These are phyloP conservation scores for Boloria selene DNA, from an alignment of 2,888 invertebrate genomes.

Conservation along the genomic window DNA sequence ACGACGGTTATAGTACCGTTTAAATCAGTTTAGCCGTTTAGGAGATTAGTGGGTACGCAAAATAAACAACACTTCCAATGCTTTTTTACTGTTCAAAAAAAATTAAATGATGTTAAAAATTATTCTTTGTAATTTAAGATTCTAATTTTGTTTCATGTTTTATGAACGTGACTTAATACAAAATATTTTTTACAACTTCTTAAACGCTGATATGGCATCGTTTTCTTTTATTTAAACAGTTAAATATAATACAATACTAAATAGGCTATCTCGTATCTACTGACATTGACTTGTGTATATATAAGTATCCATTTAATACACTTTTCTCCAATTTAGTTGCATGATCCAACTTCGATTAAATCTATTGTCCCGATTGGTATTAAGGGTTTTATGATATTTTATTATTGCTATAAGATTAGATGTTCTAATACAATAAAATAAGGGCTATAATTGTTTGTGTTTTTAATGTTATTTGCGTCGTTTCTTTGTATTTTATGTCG, in stretches of 20 bases:
- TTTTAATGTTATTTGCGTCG: slow-evolving; percentile 21
- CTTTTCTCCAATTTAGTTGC: slow-evolving; percentile 33
- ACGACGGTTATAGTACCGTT: too few relatives aligned
- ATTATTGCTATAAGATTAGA: slow-evolving; percentile 18
- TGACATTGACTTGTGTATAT: slow-evolving; percentile 46
- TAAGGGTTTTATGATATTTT: slow-evolving; percentile 38
- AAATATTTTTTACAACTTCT: too few relatives aligned
- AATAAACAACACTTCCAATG: slow-evolving; percentile 3
- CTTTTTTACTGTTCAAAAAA: too few relatives aligned
- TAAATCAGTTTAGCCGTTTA: too few relatives aligned
- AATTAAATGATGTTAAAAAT: too few relatives aligned
- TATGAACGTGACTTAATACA: too few relatives aligned
- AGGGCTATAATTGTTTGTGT: slow-evolving; percentile 36
- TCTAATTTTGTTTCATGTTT: too few relatives aligned
- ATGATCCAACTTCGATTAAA: slow-evolving; percentile 39
- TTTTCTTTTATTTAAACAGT: too few relatives aligned
- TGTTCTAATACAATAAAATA: slow-evolving; percentile 1
- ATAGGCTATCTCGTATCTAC: slow-evolving; percentile 26
- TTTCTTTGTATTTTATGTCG: slow-evolving; percentile 39
- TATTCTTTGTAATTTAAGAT: too few relatives aligned
- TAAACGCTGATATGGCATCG: too few relatives aligned
- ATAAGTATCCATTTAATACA: neutral
- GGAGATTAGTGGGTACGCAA: too few relatives aligned
- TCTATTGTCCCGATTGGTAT: slow-evolving; percentile 46
- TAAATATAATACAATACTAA: too few relatives aligned